Conservation (phyloP, 2,888 invertebrate species). For the Doris montereyensis region DNA sequence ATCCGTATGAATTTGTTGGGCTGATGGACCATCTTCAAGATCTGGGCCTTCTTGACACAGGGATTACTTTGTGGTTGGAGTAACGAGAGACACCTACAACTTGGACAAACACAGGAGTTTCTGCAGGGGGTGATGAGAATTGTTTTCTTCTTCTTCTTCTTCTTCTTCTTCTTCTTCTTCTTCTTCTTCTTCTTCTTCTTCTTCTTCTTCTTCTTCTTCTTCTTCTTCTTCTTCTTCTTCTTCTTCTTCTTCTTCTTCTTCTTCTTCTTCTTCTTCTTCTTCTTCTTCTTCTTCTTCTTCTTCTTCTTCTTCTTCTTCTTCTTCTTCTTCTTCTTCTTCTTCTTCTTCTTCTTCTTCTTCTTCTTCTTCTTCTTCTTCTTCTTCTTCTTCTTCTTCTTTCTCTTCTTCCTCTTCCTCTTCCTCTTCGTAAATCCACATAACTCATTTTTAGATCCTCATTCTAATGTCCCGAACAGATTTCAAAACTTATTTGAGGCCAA, state of each 20-base stretch:
- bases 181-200: neutral
- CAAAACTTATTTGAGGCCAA: too few species aligned
- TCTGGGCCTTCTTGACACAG: slow-evolving; percentile 85
- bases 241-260: neutral
- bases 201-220: neutral
- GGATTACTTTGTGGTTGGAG: slow-evolving; percentile 95
- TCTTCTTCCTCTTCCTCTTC: slow-evolving; percentile 8
- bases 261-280: slow-evolving; percentile 5
- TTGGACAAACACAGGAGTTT: slow-evolving; percentile 84
- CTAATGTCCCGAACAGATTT: too few species aligned
- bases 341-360: neutral
- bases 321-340: neutral
- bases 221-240: slow-evolving; percentile 3
- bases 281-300: slow-evolving; percentile 3
- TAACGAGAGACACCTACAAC: slow-evolving; percentile 91
- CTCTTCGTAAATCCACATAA: slow-evolving; percentile 20
- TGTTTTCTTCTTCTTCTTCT: neutral
- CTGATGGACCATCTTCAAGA: slow-evolving; percentile 90
- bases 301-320: neutral
- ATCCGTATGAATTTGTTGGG: slow-evolving; percentile 91
- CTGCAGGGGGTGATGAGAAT: slow-evolving; percentile 76
- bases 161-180: neutral
- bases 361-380: slow-evolving; percentile 11
- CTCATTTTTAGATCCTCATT: neutral
- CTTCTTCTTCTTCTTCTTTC: slow-evolving; percentile 5